phyloP scores from a whole-genome alignment of 1,140 invertebrate species.

The Trichonephila inaurata region DNA sequence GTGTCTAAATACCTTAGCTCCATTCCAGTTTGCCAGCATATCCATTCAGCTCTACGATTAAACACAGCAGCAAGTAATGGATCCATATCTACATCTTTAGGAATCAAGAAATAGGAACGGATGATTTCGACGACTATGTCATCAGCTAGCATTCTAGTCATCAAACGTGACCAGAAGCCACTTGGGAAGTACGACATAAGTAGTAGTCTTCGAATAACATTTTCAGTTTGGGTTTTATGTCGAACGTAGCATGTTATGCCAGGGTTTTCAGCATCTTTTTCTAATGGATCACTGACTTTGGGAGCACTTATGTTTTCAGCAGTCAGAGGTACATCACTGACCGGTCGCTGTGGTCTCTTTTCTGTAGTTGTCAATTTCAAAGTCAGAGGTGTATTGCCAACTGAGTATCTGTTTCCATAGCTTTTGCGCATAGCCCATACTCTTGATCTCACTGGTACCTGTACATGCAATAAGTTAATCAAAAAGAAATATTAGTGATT shows the following conservation, averaged over 20 bases:
- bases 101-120: conserved; percentile 85
- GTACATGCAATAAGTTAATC: conserved; percentile 23
- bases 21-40: conserved; percentile 97
- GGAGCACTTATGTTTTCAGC: conserved; percentile 68
- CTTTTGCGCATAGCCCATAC: conserved; percentile 86
- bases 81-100: conserved; percentile 84
- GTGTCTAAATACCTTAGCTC: conserved; percentile 90
- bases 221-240: conserved; percentile 69
- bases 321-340: conserved; percentile 63
- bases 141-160: conserved; percentile 95
- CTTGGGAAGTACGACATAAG: conserved; percentile 98
- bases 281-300: conserved; percentile 66
- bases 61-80: conserved; percentile 82
- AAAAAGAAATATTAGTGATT: too few relatives aligned
- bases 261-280: conserved; percentile 57
- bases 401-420: conserved; percentile 69
- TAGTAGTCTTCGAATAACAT: conserved; percentile 83
- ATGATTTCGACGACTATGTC: conserved; percentile 92
- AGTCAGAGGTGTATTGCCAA: conserved; percentile 62
- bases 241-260: conserved; percentile 66
- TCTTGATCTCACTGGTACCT: conserved; percentile 87
- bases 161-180: conserved; percentile 98
- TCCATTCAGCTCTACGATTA: conserved; percentile 92
- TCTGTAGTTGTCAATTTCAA: conserved; percentile 70
- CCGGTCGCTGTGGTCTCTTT: conserved; percentile 60